Evolutionary conservation across 2,113 vertebrate genomes (phyloP), one percentile per base, ranked within the genome.

Genomic region (Prietella phreatophila): DNA sequence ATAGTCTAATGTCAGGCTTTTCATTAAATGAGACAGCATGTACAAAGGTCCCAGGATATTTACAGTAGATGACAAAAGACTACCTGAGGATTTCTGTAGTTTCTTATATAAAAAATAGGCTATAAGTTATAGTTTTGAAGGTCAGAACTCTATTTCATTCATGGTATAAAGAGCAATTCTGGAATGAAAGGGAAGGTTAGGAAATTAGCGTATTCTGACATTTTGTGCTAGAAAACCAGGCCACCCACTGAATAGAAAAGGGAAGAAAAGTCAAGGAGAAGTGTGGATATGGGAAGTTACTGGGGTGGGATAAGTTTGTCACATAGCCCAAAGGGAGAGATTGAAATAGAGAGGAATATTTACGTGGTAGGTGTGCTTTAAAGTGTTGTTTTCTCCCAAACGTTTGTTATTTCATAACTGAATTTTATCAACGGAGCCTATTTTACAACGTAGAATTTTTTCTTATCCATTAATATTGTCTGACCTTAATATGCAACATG

Each of bases 21-120:
- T 87, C 53, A 82, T 82, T 82, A 82, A 87, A 60, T 56, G 30
- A 33, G 30, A 30, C 53, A 15, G 78, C 78, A 56, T 56, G 78
- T 56, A 15, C 7, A 80, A 80, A 56, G n/a, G 3, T 4, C 55
- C 33, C 4, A 25, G 79, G 20, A 39, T 25, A 60, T 60, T 39
- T 82, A 60, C 20, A 60, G 55, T 60, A 14, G 55, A 36, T 82
- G 19, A 39, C n/a, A 22, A 20, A 60, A 39, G 8, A 60, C 19
- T 56, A 22, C 2, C n/a, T 19, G 78, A 20, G 50, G 0, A 33
- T 81, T 58, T 2, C 3, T 14, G 5, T 14, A 82, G 79, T 36
- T 60, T 82, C 1, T n/a, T 80, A 55, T 30, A 80, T 56, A 36
- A 11, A 82, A 55, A 80, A n/a, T 3, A 56, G 1, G 42, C 22